phyloP scores from a whole-genome alignment of 2,888 invertebrate genomes.

The Dimorphilus gyrociliatus region DNA sequence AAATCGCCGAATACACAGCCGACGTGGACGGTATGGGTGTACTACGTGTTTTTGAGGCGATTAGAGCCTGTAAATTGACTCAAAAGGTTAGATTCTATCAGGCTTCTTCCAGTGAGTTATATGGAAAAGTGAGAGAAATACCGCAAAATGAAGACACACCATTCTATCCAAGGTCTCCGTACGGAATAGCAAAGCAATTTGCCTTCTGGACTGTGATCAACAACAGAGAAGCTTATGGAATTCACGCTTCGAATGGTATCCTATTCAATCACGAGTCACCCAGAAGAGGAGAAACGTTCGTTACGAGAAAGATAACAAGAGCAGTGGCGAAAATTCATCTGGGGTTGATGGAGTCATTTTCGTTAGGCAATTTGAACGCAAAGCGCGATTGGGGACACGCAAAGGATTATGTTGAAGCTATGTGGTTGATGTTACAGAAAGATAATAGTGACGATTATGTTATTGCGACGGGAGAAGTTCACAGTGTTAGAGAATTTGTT shows the following conservation, averaged over 20 bases:
- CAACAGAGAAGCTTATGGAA: constrained; percentile 37
- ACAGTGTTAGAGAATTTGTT: constrained; percentile 90
- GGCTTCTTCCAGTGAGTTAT: constrained; percentile 38
- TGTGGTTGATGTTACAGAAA: constrained; percentile 98
- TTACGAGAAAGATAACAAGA: constrained; percentile 90
- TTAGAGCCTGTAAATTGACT: constrained; percentile 29
- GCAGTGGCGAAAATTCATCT: constrained; percentile 89
- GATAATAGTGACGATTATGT: constrained; percentile 84
- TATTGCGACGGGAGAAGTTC: constrained; percentile 83
- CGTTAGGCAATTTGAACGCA: constrained; percentile 85
- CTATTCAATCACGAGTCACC: constrained; percentile 39
- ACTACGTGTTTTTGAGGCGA: constrained; percentile 34
- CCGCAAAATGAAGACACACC: constrained; percentile 39
- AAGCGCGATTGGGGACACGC: constrained; percentile 83
- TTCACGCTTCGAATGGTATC: constrained; percentile 38
- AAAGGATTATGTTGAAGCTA: constrained; percentile 90
- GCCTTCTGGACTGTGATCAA: constrained; percentile 38
- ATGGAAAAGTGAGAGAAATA: constrained; percentile 37
- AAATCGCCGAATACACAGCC: constrained; percentile 94
- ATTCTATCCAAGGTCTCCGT: constrained; percentile 38
- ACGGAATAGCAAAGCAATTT: constrained; percentile 39
- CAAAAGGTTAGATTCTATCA: constrained; percentile 31
- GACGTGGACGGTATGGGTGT: constrained; percentile 47
- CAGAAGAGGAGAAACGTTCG: constrained; percentile 70
- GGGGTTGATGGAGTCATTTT: constrained; percentile 64